These are phyloP conservation scores for Pachypeltis micranthus DNA, from an alignment of 1,140 invertebrate genomes.

Conservation along the genomic window DNA sequence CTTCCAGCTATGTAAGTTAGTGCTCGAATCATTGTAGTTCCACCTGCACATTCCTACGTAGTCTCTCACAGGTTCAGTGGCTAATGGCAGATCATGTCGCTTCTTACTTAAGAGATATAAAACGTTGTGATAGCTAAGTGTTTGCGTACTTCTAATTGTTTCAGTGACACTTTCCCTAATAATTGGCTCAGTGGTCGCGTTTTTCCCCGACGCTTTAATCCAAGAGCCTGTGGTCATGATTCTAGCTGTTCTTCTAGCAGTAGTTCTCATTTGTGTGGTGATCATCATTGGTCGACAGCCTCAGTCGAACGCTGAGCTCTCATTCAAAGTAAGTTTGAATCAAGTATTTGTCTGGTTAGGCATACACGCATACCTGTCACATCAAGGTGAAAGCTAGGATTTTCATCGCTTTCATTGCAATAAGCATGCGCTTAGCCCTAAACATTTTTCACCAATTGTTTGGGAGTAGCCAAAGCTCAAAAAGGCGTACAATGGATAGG, in stretches of 20 bases:
- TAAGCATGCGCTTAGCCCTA: too few relatives aligned
- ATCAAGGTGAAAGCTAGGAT: too few relatives aligned
- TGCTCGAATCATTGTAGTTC: too few relatives aligned
- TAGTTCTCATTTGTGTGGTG: constrained; percentile 26
- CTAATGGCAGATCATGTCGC: too few relatives aligned
- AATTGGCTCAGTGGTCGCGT: constrained; percentile 13
- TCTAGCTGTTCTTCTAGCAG: constrained; percentile 24
- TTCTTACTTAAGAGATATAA: too few relatives aligned
- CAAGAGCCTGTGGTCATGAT: constrained; percentile 14
- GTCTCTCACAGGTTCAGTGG: too few relatives aligned
- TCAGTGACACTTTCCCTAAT: constrained; percentile 10
- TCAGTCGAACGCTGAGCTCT: constrained; percentile 32
- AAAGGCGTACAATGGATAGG: too few relatives aligned
- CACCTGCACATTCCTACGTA: too few relatives aligned
- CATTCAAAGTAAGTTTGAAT: constrained; percentile 36
- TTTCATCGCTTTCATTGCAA: not conserved
- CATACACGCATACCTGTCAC: not conserved
- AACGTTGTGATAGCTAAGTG: too few relatives aligned
- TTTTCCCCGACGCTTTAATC: constrained; percentile 20
- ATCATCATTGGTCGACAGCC: constrained; percentile 36
- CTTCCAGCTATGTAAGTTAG: too few relatives aligned
- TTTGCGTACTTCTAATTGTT: constrained; percentile 1
- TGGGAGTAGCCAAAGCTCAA: too few relatives aligned
- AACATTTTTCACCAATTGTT: too few relatives aligned
- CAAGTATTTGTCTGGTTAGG: not conserved